phyloP scores from a whole-genome alignment of 2,113 vertebrate genomes.

The Entomyzon cyanotis region DNA sequence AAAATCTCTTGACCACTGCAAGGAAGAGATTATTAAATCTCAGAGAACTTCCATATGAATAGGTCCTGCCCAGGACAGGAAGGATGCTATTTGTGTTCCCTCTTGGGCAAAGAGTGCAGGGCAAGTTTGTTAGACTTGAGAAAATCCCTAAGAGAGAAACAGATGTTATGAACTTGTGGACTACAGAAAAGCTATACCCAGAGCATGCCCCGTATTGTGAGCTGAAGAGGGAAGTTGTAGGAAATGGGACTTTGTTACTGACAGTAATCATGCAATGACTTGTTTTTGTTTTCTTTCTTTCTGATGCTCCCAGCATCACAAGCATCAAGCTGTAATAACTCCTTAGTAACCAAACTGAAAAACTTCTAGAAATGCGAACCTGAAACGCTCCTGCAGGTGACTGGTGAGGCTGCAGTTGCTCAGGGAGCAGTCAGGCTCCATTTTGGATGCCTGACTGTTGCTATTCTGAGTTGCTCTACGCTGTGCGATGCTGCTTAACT shows the following conservation, averaged over 20 bases:
- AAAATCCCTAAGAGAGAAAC: neutral
- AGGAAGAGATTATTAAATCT: neutral
- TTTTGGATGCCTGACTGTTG: conserved; percentile 52
- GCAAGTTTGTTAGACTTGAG: neutral
- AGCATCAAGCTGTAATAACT: neutral
- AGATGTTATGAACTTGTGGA: neutral
- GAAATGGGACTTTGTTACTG: neutral
- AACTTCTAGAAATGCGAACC: neutral
- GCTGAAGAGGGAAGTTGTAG: neutral
- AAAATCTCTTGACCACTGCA: neutral
- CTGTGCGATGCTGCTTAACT: conserved; percentile 12
- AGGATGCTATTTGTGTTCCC: neutral
- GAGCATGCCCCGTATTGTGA: accelerated
- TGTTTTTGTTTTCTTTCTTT: neutral
- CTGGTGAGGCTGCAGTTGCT: neutral
- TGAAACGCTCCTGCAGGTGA: neutral
- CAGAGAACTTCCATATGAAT: neutral
- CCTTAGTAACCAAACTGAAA: neutral
- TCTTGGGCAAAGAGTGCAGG: neutral
- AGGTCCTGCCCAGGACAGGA: neutral
- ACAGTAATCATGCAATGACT: neutral
- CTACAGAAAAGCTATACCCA: neutral
- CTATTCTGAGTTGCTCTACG: neutral
- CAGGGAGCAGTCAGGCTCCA: neutral
- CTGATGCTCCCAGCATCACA: neutral